Evolutionary conservation across 2,113 vertebrate genomes (phyloP).

Genomic region (Nothobranchius kuhntae): DNA sequence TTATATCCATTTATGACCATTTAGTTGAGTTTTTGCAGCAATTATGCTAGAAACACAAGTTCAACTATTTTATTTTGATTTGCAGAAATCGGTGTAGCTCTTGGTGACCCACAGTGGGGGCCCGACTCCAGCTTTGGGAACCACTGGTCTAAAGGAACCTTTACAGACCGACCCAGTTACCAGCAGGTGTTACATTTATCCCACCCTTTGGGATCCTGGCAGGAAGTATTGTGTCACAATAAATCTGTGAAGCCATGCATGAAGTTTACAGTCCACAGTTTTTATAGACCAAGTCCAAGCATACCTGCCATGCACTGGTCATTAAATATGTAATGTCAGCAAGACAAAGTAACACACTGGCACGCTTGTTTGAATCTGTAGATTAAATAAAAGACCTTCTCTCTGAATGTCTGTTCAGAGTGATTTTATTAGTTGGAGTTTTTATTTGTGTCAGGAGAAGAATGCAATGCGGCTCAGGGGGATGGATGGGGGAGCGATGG

Average conservation of each 20-base stretch:
- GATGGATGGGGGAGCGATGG: constrained; percentile 21
- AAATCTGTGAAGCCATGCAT: constrained; percentile 50
- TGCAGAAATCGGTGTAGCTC: no score
- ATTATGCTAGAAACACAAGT: no score
- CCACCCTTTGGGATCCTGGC: constrained; percentile 45
- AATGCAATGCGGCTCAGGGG: constrained; percentile 17
- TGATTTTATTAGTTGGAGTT: not conserved
- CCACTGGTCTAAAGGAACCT: constrained; percentile 17
- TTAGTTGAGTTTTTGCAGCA: no score
- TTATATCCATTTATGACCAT: no score
- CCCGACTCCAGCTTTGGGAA: no score
- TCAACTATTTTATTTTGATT: no score
- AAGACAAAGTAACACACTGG: no score
- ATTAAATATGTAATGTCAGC: no score
- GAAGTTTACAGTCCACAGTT: constrained; percentile 44
- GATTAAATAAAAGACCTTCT: not conserved
- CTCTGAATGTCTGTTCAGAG: not conserved
- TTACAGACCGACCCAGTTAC: constrained; percentile 32
- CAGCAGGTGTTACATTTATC: constrained; percentile 31
- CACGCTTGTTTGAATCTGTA: no score
- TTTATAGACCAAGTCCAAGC: constrained; percentile 47
- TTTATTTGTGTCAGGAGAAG: constrained; percentile 28
- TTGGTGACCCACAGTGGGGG: no score
- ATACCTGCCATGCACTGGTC: constrained; percentile 13
- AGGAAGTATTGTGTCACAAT: constrained; percentile 60